A percentile compares a stretch with the other conserved stretches of the same genome.
Conservation (phyloP, 2,888 invertebrate genomes). For the Amphimallon solstitiale region DNA sequence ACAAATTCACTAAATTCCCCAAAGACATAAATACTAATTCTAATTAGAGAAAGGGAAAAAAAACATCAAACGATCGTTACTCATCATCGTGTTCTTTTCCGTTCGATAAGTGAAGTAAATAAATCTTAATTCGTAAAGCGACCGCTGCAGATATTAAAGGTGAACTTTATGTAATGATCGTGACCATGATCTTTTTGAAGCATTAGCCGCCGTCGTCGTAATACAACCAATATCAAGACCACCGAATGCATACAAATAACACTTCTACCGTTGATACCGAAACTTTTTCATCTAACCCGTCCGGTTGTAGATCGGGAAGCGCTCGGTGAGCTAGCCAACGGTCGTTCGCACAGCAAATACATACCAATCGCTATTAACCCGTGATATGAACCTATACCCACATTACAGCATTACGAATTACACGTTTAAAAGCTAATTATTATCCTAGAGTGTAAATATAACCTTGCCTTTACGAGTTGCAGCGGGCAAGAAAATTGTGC, state of each 20-base stretch:
- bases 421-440: conserved; percentile 11
- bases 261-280: neutral
- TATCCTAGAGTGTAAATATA: conserved; percentile 4
- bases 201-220: neutral
- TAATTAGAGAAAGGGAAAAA: too few relatives aligned
- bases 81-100: too few relatives aligned
- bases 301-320: too few relatives aligned
- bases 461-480: conserved; percentile 5
- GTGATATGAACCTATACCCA: too few relatives aligned
- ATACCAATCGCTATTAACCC: too few relatives aligned
- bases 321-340: too few relatives aligned
- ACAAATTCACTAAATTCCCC: too few relatives aligned
- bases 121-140: too few relatives aligned
- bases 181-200: conserved; percentile 11
- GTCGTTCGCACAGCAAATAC: too few relatives aligned
- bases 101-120: too few relatives aligned
- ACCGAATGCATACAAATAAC: neutral
- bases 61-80: too few relatives aligned
- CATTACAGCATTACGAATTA: neutral
- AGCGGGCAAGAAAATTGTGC: neutral
- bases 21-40: too few relatives aligned
- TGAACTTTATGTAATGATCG: conserved; percentile 17
- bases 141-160: neutral
- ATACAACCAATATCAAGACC: conserved; percentile 7
- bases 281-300: conserved; percentile 7